A percentile compares a stretch with the other conserved stretches of the same genome.
phyloP scores from a whole-genome alignment of 2,797 vertebrate genomes.

The Rhadinocentrus ornatus region DNA sequence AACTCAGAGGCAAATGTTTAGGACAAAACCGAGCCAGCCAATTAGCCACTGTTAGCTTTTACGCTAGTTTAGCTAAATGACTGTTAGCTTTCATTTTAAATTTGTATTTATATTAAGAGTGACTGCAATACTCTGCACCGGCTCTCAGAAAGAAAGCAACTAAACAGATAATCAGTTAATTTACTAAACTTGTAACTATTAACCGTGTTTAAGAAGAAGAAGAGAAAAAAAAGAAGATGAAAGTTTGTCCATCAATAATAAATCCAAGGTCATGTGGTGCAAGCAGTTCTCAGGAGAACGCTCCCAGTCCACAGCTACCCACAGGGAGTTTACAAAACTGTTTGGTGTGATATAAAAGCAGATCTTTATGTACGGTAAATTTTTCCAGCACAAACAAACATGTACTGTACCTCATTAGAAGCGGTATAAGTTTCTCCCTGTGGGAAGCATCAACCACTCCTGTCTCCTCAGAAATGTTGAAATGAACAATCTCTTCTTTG shows the following conservation, averaged over 20 bases:
- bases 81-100: too few species aligned
- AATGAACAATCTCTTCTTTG: conserved; percentile 96
- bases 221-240: too few species aligned
- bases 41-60: too few species aligned
- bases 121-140: too few species aligned
- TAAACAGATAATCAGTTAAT: neutral
- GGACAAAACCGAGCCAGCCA: too few species aligned
- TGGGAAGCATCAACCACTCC: conserved; percentile 87
- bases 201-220: neutral
- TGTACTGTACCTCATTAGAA: conserved; percentile 91
- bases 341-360: neutral
- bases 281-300: neutral
- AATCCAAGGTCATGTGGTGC: too few species aligned
- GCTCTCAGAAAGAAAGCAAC: too few species aligned
- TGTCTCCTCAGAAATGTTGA: conserved; percentile 93
- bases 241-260: too few species aligned
- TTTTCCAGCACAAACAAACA: neutral
- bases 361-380: neutral
- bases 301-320: neutral
- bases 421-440: conserved; percentile 87
- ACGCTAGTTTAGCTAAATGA: too few species aligned
- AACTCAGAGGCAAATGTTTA: too few species aligned
- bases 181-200: neutral
- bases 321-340: neutral
- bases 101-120: too few species aligned